Percentiles rank a stretch among this genome's conserved stretches.
Conservation (phyloP, 2,797 vertebrate species). For the Sebastes hubbsi region DNA sequence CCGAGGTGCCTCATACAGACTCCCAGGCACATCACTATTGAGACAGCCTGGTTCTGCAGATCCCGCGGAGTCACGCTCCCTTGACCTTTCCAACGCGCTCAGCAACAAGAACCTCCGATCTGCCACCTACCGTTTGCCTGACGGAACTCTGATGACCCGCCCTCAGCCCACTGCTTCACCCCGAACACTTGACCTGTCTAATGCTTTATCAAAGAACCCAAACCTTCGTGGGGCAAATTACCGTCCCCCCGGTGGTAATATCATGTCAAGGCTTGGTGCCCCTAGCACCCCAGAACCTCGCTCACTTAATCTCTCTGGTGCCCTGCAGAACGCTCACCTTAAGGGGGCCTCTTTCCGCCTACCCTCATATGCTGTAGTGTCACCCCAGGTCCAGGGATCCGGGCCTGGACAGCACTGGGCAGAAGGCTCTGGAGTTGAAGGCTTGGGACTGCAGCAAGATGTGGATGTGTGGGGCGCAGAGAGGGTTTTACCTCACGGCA, state of each 20-base stretch:
- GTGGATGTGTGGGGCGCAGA: constrained; percentile 82
- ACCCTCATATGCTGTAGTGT: constrained; percentile 90
- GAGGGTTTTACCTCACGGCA: constrained; percentile 82
- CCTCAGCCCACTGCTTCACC: constrained; percentile 41
- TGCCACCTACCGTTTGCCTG: constrained; percentile 70
- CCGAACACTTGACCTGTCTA: constrained; percentile 66
- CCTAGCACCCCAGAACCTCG: constrained; percentile 61
- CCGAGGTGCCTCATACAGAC: constrained; percentile 74
- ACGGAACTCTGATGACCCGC: constrained; percentile 62
- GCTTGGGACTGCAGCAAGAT: constrained; percentile 68
- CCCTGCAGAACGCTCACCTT: constrained; percentile 74
- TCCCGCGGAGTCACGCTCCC: constrained; percentile 35
- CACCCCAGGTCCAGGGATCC: constrained; percentile 87
- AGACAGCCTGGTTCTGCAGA: constrained; percentile 50
- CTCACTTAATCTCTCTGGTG: constrained; percentile 69
- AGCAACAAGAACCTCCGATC: constrained; percentile 67
- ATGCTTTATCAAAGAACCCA: constrained; percentile 72
- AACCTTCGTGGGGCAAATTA: constrained; percentile 72
- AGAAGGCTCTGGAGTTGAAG: constrained; percentile 71
- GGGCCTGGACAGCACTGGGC: constrained; percentile 85
- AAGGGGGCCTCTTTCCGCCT: constrained; percentile 77
- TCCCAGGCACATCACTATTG: constrained; percentile 63
- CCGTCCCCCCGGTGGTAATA: constrained; percentile 65
- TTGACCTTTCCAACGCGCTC: constrained; percentile 73
- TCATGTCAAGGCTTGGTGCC: constrained; percentile 66